Evolutionary conservation across 2,888 invertebrate genomes (phyloP), one percentile per base, ranked within the genome.

Genomic region (Ophonus ardosiacus): DNA sequence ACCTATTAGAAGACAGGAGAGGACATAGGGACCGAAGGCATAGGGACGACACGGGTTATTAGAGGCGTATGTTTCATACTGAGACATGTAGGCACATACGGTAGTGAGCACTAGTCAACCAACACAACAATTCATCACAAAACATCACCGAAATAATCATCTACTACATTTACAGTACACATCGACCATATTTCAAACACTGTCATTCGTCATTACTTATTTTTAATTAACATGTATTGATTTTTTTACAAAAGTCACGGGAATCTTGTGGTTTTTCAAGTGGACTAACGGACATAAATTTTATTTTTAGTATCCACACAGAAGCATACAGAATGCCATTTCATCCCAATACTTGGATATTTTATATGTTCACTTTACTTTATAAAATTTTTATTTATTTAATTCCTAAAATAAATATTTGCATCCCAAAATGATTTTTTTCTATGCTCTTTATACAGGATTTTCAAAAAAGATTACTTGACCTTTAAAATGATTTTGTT

Each of bases 1-100:
- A 84, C 84, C 74, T 84, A 81, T 68, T 68, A 84, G 40, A 80
- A 80, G 59, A 80, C 61, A 61, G 80, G 80, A 80, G 61, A 51
- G 78, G 56, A 57, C 57, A 18, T 21, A 57, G 56, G 56, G 56
- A 21, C n/a, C 15, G 24, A 78, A 78, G 24, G 57, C 57, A 24
- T 10, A 61, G 15, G 57, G 78, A 59, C 31, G 56, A 78, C 57
- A 57, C 17, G 57, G 59, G 31, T 78, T 78, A 68, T 17, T 31
- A 51, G 18, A 74, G 71, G 43, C 71, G 71, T 43, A 74, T 74
- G 71, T 74, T 74, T 74, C 71, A 43, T 74, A 78, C 56, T 61
- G 80, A 80, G 17, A 80, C 40, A 80, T 80, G 38, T 61, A 80
- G 80, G 80, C 80, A 80, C 80, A 80, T 80, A 80, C 80, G 80